Conservation (phyloP, 2,113 vertebrate species). For the Tauraco erythrolophus region DNA sequence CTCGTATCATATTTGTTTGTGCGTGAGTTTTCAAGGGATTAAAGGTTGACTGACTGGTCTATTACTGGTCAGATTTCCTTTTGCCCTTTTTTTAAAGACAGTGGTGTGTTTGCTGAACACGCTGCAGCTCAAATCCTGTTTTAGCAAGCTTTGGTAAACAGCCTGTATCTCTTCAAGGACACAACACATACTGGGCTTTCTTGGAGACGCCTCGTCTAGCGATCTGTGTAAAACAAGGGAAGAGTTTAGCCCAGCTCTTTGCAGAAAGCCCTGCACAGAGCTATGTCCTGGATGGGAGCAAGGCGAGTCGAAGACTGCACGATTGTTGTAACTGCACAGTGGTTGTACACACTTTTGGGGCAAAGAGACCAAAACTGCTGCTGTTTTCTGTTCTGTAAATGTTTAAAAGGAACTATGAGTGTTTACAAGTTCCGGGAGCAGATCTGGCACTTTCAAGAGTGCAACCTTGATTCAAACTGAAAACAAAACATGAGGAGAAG, state of each 20-base stretch:
- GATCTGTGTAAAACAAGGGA: neutral
- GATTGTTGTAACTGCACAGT: neutral
- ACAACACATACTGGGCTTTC: neutral
- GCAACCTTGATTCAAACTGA: neutral
- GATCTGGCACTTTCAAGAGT: neutral
- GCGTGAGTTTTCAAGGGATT: neutral
- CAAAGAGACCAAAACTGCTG: neutral
- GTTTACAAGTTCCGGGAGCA: neutral
- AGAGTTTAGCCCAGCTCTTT: neutral
- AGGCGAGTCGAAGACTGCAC: accelerated
- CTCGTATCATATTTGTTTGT: neutral
- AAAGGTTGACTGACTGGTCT: neutral
- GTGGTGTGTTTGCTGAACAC: neutral
- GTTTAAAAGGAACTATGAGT: neutral
- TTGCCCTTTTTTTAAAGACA: neutral
- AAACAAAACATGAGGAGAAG: neutral
- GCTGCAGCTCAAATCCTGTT: neutral
- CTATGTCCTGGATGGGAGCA: neutral
- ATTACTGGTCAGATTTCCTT: neutral
- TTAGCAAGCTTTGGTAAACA: neutral
- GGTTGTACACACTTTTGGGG: neutral
- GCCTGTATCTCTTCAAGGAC: neutral
- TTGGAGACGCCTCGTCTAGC: neutral
- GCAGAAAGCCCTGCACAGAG: neutral
- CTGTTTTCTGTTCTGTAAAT: neutral